phyloP scores from a whole-genome alignment of 2,113 vertebrate species.

The Stercorarius parasiticus region DNA sequence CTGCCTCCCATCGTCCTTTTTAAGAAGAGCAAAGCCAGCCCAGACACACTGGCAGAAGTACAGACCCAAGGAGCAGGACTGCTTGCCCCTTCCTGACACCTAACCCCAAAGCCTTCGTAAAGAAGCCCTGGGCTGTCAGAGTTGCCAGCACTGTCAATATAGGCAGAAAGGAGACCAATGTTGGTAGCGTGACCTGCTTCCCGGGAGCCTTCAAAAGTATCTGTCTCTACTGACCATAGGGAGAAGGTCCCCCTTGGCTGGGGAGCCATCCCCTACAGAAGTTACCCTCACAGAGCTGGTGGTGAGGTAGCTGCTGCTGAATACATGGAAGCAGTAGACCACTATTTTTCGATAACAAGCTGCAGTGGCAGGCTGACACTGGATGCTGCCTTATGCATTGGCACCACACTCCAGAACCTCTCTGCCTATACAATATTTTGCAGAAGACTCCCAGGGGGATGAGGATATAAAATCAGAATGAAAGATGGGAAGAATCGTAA shows the following conservation, averaged over 20 bases:
- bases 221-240: accelerated
- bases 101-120: neutral
- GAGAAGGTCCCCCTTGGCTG: accelerated
- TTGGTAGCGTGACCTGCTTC: neutral
- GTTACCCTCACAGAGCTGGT: neutral
- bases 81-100: neutral
- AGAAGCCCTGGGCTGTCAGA: neutral
- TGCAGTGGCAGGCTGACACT: neutral
- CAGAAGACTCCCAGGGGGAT: neutral
- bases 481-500: conserved; percentile 21
- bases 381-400: neutral
- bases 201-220: neutral
- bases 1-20: neutral
- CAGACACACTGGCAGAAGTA: neutral
- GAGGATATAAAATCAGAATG: neutral
- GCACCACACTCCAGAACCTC: neutral
- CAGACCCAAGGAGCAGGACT: neutral
- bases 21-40: neutral
- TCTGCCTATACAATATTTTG: neutral
- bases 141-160: neutral
- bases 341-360: accelerated
- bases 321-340: neutral
- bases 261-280: neutral
- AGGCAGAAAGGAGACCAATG: neutral
- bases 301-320: neutral